Conservation (phyloP, 2,113 vertebrate species). For the Anser cygnoides region DNA sequence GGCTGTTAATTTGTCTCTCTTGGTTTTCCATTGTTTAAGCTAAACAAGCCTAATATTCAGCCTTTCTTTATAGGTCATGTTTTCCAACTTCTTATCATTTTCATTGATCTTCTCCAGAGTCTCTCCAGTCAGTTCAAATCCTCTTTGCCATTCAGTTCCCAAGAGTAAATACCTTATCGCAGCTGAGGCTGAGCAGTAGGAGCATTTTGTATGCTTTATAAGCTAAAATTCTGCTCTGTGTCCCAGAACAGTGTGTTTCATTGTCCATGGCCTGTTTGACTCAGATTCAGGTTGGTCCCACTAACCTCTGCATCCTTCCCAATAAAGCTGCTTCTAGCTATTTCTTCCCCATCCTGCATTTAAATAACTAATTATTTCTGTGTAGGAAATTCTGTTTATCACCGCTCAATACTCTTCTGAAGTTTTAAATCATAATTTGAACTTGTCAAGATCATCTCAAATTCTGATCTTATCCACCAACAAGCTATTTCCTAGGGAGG, state of each 20-base stretch:
- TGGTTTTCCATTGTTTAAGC: conserved; percentile 21
- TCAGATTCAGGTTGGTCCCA: neutral
- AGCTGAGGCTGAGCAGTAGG: rapidly evolving
- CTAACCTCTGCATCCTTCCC: neutral
- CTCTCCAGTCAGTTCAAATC: neutral
- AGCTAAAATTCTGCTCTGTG: neutral
- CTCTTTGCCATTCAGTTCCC: neutral
- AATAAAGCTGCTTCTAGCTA: neutral
- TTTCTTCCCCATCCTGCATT: neutral
- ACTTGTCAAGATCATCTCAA: neutral
- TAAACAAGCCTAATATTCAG: neutral
- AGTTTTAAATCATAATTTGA: neutral
- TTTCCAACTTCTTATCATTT: neutral
- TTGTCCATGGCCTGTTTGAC: neutral
- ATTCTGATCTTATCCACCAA: neutral
- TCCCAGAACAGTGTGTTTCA: neutral
- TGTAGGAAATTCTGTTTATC: neutral
- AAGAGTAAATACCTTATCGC: rapidly evolving
- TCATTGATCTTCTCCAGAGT: neutral
- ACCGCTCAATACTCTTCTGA: neutral
- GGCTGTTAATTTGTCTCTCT: conserved; percentile 8
- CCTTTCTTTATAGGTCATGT: neutral
- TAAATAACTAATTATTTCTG: neutral
- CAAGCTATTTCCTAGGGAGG: neutral
- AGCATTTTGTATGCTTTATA: neutral